A percentile compares a stretch with the other conserved stretches of the same genome.
Evolutionary conservation across 2,113 vertebrate genomes (phyloP).

Genomic region (Peromyscus californicus): DNA sequence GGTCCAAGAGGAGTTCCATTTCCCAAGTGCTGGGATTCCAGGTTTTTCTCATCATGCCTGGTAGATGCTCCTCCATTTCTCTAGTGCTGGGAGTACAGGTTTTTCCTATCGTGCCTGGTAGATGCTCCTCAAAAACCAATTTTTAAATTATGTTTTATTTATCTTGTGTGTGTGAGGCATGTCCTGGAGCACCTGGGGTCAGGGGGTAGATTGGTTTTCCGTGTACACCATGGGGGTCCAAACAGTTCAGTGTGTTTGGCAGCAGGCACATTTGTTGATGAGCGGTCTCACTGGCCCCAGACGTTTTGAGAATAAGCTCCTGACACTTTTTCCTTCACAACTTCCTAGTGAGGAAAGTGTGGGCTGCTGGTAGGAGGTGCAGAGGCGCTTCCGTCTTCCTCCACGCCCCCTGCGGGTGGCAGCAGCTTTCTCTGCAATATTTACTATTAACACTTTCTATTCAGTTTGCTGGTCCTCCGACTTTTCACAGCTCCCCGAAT

Average conservation of each 20-base stretch:
- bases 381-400: neutral
- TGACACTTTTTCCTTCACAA: neutral
- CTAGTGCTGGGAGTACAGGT: too few relatives aligned
- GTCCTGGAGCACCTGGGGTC: neutral
- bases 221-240: too few relatives aligned
- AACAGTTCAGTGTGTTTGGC: neutral
- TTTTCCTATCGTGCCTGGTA: too few relatives aligned
- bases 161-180: neutral
- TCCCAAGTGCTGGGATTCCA: neutral
- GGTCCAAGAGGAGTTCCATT: neutral
- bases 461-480: neutral
- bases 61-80: too few relatives aligned
- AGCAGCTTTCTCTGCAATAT: neutral
- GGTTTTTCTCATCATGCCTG: neutral
- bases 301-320: neutral
- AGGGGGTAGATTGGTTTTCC: too few relatives aligned
- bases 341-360: neutral
- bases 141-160: neutral
- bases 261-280: neutral
- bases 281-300: too few relatives aligned
- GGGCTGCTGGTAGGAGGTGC: neutral
- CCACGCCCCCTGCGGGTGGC: neutral
- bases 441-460: neutral
- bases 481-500: neutral
- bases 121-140: neutral